A percentile compares a stretch with the other conserved stretches of the same genome.
Conservation (phyloP, 2,113 vertebrate genomes). For the Catagonus wagneri region DNA sequence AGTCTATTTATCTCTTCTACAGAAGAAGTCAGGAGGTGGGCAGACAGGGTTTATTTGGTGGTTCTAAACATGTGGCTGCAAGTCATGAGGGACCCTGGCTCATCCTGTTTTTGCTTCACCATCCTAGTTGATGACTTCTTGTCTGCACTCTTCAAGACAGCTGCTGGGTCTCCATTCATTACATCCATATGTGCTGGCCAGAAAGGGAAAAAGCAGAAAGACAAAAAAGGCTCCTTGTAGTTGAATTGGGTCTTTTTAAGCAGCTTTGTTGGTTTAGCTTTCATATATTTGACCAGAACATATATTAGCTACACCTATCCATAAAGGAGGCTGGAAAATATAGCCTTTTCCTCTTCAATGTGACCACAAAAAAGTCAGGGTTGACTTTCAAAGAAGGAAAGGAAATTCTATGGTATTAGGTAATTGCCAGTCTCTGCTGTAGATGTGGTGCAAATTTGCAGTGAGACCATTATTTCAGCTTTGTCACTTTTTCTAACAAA, state of each 20-base stretch:
- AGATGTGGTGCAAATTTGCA: neutral
- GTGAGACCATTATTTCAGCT: neutral
- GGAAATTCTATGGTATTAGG: neutral
- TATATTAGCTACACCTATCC: neutral
- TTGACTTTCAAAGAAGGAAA: neutral
- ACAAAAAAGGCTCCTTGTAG: neutral
- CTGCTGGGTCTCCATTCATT: neutral
- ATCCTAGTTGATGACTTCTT: neutral
- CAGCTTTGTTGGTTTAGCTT: neutral
- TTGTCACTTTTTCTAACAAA: neutral
- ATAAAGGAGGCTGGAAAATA: neutral
- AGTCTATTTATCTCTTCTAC: neutral
- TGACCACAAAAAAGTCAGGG: neutral
- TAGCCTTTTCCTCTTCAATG: neutral
- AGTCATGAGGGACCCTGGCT: neutral
- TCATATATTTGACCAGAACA: neutral
- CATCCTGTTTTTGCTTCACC: neutral
- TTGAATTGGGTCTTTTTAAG: neutral
- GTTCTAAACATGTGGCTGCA: neutral
- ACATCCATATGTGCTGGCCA: neutral
- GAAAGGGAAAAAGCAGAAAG: neutral
- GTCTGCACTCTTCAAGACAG: neutral
- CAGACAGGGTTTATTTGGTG: neutral
- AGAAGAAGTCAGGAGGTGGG: neutral
- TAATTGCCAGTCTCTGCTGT: neutral